Percentiles rank a stretch among this genome's conserved stretches.
These are phyloP conservation scores for Metacarcinus magister DNA, from an alignment of 2,888 invertebrate genomes.

Conservation along the genomic window DNA sequence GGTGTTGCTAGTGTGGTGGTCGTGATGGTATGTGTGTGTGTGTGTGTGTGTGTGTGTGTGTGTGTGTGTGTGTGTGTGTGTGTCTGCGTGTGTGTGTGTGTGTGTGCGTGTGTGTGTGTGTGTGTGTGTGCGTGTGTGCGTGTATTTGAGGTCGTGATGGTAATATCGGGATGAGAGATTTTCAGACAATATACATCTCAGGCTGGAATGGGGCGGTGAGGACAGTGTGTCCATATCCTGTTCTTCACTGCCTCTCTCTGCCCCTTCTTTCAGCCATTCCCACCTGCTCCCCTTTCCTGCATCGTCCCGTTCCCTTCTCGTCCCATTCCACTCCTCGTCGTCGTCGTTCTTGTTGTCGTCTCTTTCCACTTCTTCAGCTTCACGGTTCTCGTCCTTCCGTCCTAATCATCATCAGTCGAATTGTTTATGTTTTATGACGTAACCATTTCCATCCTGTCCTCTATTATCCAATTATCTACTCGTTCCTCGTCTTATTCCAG, in stretches of 20 bases:
- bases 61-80: not conserved
- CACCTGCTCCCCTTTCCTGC: not conserved
- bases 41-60: not conserved
- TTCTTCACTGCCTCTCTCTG: not conserved
- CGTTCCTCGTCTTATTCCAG: not conserved
- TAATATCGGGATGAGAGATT: no score
- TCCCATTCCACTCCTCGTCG: not conserved
- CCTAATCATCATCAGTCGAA: constrained; percentile 34
- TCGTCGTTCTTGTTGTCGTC: not conserved
- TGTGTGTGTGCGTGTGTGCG: not conserved
- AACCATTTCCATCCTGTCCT: not conserved
- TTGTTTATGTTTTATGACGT: not conserved
- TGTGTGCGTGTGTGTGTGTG: no score
- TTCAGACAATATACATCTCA: not conserved
- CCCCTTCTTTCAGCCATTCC: not conserved
- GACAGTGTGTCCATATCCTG: not conserved
- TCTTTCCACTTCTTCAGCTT: not conserved
- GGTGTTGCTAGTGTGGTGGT: not conserved
- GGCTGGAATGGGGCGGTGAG: not conserved
- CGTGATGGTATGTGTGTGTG: not conserved
- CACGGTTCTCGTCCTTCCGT: not conserved
- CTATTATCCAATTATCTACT: not conserved
- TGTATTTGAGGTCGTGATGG: not conserved
- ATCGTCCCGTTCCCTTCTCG: not conserved
- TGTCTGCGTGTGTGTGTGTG: not conserved